A percentile compares a stretch with the other conserved stretches of the same genome.
phyloP scores from a whole-genome alignment of 2,888 invertebrate species.

The Cheilosia pagana region DNA sequence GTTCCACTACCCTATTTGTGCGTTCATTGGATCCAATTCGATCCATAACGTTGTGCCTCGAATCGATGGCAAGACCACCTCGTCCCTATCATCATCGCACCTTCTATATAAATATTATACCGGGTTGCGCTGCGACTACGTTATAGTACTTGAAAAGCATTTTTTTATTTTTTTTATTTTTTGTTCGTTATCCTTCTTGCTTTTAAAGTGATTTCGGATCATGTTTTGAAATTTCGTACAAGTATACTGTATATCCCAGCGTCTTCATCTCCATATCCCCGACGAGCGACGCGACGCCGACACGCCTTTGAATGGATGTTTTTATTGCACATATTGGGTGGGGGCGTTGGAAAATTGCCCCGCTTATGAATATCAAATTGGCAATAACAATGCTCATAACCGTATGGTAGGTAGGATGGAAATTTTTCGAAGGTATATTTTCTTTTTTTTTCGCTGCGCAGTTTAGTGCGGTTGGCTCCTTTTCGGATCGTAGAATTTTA shows the following conservation, averaged over 20 bases:
- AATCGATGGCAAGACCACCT: constrained; percentile 51
- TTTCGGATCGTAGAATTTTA: constrained; percentile 62
- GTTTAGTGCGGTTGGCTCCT: constrained; percentile 46
- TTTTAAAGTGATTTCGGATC: constrained; percentile 62
- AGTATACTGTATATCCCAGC: constrained; percentile 9
- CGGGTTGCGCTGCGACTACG: constrained; percentile 8
- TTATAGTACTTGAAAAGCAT: constrained; percentile 34
- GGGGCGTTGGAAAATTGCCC: constrained; percentile 42
- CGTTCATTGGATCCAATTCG: constrained; percentile 32
- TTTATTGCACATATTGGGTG: constrained; percentile 60
- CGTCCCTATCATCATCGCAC: constrained; percentile 34
- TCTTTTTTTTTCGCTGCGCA: background rate
- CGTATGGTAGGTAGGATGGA: constrained; percentile 35
- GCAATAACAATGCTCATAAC: constrained; percentile 67
- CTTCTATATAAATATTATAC: background rate
- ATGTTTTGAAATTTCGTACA: constrained; percentile 39
- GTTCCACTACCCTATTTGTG: constrained; percentile 66
- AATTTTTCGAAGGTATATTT: constrained; percentile 41
- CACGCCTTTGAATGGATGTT: constrained; percentile 37
- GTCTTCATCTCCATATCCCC: constrained; percentile 44
- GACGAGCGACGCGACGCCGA: constrained; percentile 9
- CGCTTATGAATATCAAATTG: constrained; percentile 74
- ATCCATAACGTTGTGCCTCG: constrained; percentile 32
- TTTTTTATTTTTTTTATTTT: background rate
- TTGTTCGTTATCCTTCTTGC: constrained; percentile 26